These are phyloP conservation scores for Sminthurides aquaticus DNA, from an alignment of 2,888 invertebrate genomes.

Conservation along the genomic window DNA sequence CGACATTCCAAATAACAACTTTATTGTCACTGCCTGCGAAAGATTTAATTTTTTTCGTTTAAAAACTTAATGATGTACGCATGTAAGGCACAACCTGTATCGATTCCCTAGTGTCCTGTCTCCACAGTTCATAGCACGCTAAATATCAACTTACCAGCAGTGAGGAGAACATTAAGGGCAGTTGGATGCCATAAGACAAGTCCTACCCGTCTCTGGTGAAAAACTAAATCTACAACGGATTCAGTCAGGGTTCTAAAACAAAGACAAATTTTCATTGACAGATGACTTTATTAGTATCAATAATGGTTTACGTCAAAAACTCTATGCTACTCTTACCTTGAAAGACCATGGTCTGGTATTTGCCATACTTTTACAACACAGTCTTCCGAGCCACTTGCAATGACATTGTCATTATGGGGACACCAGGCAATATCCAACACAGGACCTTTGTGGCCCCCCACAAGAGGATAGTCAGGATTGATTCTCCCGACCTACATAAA, in stretches of 20 bases:
- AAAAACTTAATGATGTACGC: not conserved
- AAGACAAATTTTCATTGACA: conserved; percentile 1
- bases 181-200: conserved; percentile 95
- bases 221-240: conserved; percentile 83
- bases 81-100: not conserved
- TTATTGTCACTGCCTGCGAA: conserved; percentile 72
- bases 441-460: conserved; percentile 94
- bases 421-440: conserved; percentile 96
- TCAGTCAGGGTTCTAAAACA: conserved; percentile 72
- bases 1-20: conserved; percentile 87
- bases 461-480: conserved; percentile 85
- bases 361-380: conserved; percentile 96
- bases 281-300: not conserved
- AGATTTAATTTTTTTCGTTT: conserved; percentile 5
- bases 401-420: conserved; percentile 95
- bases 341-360: conserved; percentile 83
- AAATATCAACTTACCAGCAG: conserved; percentile 58
- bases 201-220: conserved; percentile 86
- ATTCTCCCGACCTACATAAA: conserved; percentile 77
- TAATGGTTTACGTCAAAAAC: not conserved
- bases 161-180: conserved; percentile 86
- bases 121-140: conserved; percentile 3
- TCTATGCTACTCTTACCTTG: conserved; percentile 48
- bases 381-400: conserved; percentile 95
- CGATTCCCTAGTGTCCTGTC: not conserved